Base-by-base conservation (phyloP, 2,888 invertebrate genomes). In the Meiosimyza platycephala region DNA sequence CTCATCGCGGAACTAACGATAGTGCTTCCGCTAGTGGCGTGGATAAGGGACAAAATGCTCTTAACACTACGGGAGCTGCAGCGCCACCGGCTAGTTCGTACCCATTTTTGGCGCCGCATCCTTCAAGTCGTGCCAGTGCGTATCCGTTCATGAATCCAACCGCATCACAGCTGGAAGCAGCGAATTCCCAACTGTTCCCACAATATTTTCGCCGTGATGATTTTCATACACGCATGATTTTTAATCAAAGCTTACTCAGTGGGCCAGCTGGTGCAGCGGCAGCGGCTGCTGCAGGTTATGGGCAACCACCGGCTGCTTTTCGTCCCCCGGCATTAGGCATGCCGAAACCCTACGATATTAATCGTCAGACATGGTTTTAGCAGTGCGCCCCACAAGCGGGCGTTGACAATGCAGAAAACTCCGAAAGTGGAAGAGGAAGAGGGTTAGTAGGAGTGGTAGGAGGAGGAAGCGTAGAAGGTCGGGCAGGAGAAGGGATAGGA, bases 321-420 rank as follows among this genome's bases (percentile, higher is more conserved):
- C 81, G 86, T 4, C 79, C 88, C 75, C 81, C 91, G 88, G 79
- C 85, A 0, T 72, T 93, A 72, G 90, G 92, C 75, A 92, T 92
- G 83, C 89, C 93, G 52, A 93, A 93, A 84, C 92, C 92, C n/a
- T 93, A 92, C 80, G 93, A 93, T 68, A 91, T 93, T 80, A 92
- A 91, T 80, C 88, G 90, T 72, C 92, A 92, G 72, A 89, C 92
- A 71, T 93, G 93, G 93, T 91, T 92, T 84, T 92, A 90, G 86
- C 86, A 86, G 82, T 84, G 82, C 82, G 85, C 82, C 77, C 80
- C 77, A 73, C 76, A 76, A 55, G 73, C 50, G 40, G 52, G 64
- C 67, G 67, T 28, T 40, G 67, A 67, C 11, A n/a, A 47, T 33
- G 67, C 15, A n/a, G 28, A 28, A 22, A 22, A 18, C 1, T 18